Base-by-base conservation (phyloP, 2,888 invertebrate genomes). In the Drosophila ezoana region DNA sequence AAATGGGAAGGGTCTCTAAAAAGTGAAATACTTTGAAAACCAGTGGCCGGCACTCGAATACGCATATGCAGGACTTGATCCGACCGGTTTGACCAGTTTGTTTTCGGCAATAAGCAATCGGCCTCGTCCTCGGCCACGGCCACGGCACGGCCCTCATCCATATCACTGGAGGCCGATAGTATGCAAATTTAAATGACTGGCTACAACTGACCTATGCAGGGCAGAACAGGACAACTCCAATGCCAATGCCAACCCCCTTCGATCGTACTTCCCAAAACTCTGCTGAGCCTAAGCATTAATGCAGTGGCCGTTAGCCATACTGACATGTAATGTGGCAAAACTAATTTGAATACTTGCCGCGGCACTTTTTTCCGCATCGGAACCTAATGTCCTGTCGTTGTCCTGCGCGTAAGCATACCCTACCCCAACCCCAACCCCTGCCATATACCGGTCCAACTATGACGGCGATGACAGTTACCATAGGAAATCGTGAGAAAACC, bases 31-130 rank as follows among this genome's bases (percentile, higher is more conserved):
- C 20, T 38, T 56, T 37, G 14, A 33, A 6, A 28, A 23, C 54
- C 48, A 65, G 16, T 66, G 57, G 56, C n/a, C 60, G 35, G 44
- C 51, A 48, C 38, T 37, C 37, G 20, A 44, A 53, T 13, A 20
- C 9, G 38, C 28, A 35, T 35, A 14, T 43, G 20, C 48, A 51
- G 33, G 8, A 43, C 37, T 51, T 40, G 52, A 66, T 44, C 45
- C 37, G 69, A 89, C 84, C 74, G 89, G 84, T 84, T 88, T 88
- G 84, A 89, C 84, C 74, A 80, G 87, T 85, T 86, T 72, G 18
- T 48, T 14, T 20, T 37, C 44, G 49, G 33, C 40, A 35, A 13
- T 11, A 4, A 4, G 35, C 35, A 40, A n/a, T 40, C 14, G 28
- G 8, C 28, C 28, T 28, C 43, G 13, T 6, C 18, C 23, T 41